These are phyloP conservation scores for Phyllostomus hastatus DNA, from an alignment of 2,113 vertebrate species.

Conservation along the genomic window DNA sequence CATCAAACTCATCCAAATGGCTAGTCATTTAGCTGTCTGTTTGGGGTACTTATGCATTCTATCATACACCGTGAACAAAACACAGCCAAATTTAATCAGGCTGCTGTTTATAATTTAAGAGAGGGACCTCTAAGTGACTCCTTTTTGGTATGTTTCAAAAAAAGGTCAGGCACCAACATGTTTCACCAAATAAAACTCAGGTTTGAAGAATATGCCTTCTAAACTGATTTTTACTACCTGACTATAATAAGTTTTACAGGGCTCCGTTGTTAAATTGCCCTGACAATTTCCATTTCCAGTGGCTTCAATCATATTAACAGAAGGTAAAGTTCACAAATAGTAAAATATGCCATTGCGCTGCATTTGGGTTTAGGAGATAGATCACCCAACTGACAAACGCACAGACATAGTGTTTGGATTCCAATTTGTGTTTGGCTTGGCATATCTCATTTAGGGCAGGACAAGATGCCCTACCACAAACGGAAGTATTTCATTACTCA, in stretches of 20 bases:
- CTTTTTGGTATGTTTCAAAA: constrained; percentile 69
- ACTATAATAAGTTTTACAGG: constrained; percentile 82
- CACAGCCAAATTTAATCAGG: constrained; percentile 67
- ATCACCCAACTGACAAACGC: constrained; percentile 77
- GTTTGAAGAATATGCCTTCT: constrained; percentile 83
- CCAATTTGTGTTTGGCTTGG: constrained; percentile 77
- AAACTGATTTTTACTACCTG: constrained; percentile 82
- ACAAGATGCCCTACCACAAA: constrained; percentile 66
- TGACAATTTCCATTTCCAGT: constrained; percentile 86
- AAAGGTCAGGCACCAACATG: constrained; percentile 81
- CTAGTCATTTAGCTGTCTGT: constrained; percentile 74
- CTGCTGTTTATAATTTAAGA: constrained; percentile 81
- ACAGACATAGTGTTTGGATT: constrained; percentile 66
- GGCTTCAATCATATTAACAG: constrained; percentile 85
- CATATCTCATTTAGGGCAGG: constrained; percentile 59
- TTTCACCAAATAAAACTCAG: constrained; percentile 83
- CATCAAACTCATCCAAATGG: constrained; percentile 76
- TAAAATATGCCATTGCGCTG: constrained; percentile 80
- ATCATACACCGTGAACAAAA: constrained; percentile 69
- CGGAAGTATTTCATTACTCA: constrained; percentile 65
- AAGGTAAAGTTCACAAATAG: constrained; percentile 84
- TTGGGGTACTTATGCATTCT: constrained; percentile 56
- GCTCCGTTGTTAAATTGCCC: constrained; percentile 83
- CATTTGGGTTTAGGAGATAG: constrained; percentile 75
- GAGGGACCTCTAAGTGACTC: constrained; percentile 73